A percentile compares a stretch with the other conserved stretches of the same genome.
These are phyloP conservation scores for Clusia tigrina DNA, from an alignment of 2,888 invertebrate species.

Conservation along the genomic window DNA sequence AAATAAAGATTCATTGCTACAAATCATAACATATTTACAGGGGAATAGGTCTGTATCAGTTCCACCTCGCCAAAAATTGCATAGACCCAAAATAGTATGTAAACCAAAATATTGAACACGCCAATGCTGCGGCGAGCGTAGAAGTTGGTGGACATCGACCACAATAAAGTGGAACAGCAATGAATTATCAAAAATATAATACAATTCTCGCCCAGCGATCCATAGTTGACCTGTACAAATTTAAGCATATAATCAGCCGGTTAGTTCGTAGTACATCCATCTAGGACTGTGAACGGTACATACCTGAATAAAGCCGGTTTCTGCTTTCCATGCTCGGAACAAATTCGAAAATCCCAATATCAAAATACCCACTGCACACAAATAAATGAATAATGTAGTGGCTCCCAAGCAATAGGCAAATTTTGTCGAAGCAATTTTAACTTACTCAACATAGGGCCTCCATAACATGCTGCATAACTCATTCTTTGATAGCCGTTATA, in stretches of 20 bases:
- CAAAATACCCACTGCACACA: no score
- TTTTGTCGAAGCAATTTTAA: no score
- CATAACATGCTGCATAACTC: conserved; percentile 74
- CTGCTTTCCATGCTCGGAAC: no score
- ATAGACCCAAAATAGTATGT: conserved; percentile 33
- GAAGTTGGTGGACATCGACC: conserved; percentile 39
- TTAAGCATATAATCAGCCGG: no score
- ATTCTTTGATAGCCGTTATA: conserved; percentile 71
- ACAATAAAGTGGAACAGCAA: conserved; percentile 33
- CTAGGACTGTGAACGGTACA: no score
- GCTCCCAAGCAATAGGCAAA: background rate
- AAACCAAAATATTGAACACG: conserved; percentile 33
- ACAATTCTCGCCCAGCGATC: conserved; percentile 44
- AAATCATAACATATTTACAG: no score
- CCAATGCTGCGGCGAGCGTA: conserved; percentile 36
- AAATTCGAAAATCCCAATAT: no score
- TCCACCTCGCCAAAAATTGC: conserved; percentile 35
- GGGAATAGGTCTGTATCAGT: conserved; percentile 36
- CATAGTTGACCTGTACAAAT: conserved; percentile 33
- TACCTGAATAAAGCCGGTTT: background rate
- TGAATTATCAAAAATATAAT: conserved; percentile 35
- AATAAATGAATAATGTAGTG: no score
- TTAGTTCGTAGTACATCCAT: no score
- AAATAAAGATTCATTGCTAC: no score
- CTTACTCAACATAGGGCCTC: conserved; percentile 73